Base-by-base conservation (phyloP, 2,113 vertebrate genomes). In the Octodon degus region DNA sequence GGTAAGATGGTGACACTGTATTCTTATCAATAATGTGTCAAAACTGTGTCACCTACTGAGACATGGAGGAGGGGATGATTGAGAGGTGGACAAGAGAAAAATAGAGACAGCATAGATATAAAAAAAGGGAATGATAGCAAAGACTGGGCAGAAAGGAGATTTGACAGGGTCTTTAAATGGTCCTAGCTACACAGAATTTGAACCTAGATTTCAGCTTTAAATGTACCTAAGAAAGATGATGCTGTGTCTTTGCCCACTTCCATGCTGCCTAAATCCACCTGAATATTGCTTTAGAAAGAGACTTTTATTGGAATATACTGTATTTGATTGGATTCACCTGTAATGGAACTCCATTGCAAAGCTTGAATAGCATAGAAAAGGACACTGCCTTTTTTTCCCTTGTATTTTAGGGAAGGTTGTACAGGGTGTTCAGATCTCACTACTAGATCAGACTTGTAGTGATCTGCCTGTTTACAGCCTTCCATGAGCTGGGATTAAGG, bases 121-220 rank as follows among this genome's bases (percentile, higher is more conserved):
- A 76, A 68, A 83, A 89, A 89, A 76, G 32, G 50, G n/a, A 95
- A 47, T 76, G 86, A 68, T 87, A 62, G 50, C 55, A 65, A 89
- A 85, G 53, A 58, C 2, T 79, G 47, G 27, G 19, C 37, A 72
- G 30, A 63, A 86, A 86, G n/a, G 12, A 91, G 34, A 50, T 86
- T 37, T n/a, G 55, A 7, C 6, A 95, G 67, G 40, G n/a, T 55
- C 93, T 87, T 90, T 17, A 34, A 82, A 37, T n/a, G n/a, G 68
- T 55, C 22, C 22, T 17, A 72, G 7, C 32, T n/a, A 19, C 65
- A 24, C 16, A 55, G 47, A 74, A 50, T 63, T 9, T 86, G 70
- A n/a, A 72, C 53, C 32, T 79, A 67, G 80, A 90, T 62, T 89
- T 94, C 25, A 70, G 10, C 68, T 93, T 79, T 77, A n/a, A 79